Evolutionary conservation across 2,113 vertebrate species (phyloP), one percentile per base, ranked within the genome.

Genomic region (Takifugu bimaculatus): DNA sequence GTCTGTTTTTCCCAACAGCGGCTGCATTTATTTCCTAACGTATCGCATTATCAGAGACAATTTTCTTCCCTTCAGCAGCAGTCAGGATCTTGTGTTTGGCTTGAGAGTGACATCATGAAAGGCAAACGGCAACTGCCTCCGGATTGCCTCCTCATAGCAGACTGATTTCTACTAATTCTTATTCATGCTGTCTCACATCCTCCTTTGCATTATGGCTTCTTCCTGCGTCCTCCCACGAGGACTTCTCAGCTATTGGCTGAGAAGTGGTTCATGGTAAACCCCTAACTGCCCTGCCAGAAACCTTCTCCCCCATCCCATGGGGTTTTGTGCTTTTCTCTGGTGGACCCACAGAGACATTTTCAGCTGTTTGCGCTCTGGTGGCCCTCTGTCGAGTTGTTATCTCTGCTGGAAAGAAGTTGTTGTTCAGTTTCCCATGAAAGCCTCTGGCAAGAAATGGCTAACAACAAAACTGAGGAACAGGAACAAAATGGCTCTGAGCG

Each of bases 351-450:
- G 12, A 26, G 59, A 57, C 27, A 13, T 65, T 82, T 75, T 68
- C 75, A 72, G 63, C 62, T 59, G 43, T 66, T 52, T 42, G 54
- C 76, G 77, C 77, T 83, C 79, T 52, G 10, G 56, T 57, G 57
- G 28, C 53, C 44, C 47, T 49, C 57, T 71, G 32, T 54, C 61
- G 44, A 4, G 62, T 69, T 26, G 59, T 76, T 73, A 67, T 69
- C 85, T 13, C 50, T 77, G 72, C 65, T 58, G 4, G 9, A 62
- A 57, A 50, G 57, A 80, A 63, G 60, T 52, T 52, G 52, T 54
- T 87, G 85, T 88, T 83, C 74, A 68, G 78, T 80, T 87, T 81
- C 87, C 65, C 84, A 91, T 79, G 89, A 83, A 86, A 84, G 83
- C 70, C 35, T 81, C 83, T 85, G 81, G 79, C 86, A 86, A 60